Evolutionary conservation across 2,888 invertebrate genomes (phyloP).

Genomic region (Tetropium fuscum): DNA sequence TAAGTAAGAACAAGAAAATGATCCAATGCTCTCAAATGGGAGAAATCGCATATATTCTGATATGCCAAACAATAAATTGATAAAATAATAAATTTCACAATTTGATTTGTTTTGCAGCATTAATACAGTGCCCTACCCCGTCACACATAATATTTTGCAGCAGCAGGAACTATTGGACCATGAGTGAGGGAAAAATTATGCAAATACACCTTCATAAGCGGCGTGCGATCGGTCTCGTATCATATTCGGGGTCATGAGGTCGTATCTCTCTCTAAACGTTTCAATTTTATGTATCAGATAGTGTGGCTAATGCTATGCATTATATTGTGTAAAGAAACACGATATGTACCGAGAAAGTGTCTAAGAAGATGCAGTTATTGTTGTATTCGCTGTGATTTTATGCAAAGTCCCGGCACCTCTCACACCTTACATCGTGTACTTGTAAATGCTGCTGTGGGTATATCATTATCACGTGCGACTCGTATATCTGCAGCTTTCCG

Average conservation of each 20-base stretch:
- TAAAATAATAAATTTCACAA: too few species aligned
- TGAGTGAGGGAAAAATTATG: slow-evolving; percentile 40
- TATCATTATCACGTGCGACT: slow-evolving; percentile 35
- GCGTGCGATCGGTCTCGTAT: slow-evolving; percentile 33
- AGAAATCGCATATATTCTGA: too few species aligned
- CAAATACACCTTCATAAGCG: slow-evolving; percentile 31
- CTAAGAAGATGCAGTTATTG: slow-evolving; percentile 39
- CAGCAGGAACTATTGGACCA: too few species aligned
- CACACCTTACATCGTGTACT: slow-evolving; percentile 43
- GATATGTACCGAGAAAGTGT: slow-evolving; percentile 29
- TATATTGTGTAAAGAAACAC: slow-evolving; percentile 36
- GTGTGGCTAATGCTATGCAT: slow-evolving; percentile 41
- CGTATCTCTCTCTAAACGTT: slow-evolving; percentile 38
- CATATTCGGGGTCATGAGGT: slow-evolving; percentile 38
- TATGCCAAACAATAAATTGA: too few species aligned
- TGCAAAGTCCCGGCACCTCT: slow-evolving; percentile 40
- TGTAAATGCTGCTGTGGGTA: slow-evolving; percentile 29
- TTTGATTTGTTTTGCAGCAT: too few species aligned
- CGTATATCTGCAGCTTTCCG: too few species aligned
- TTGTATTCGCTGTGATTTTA: slow-evolving; percentile 40
- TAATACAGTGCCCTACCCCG: too few species aligned
- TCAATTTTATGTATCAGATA: slow-evolving; percentile 46
- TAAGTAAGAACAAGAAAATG: too few species aligned
- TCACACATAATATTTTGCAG: too few species aligned
- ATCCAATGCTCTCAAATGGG: too few species aligned